phyloP scores from a whole-genome alignment of 2,888 invertebrate genomes.

The Ormyrus labotus region DNA sequence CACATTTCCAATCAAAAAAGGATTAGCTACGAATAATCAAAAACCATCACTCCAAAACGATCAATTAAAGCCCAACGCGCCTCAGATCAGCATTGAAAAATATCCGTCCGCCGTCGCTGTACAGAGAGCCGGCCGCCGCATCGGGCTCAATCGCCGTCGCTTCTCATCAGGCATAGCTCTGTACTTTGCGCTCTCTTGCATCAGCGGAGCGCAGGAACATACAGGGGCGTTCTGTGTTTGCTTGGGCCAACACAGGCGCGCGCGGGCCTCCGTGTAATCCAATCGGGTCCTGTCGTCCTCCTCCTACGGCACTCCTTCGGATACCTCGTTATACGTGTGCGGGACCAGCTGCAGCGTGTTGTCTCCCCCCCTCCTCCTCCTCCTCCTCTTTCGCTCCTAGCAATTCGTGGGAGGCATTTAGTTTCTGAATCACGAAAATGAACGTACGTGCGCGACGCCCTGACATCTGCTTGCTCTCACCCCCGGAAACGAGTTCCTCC shows the following conservation, averaged over 20 bases:
- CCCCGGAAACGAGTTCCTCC: background rate
- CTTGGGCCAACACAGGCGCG: constrained; percentile 1
- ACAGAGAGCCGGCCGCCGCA: background rate
- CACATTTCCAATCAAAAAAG: no score
- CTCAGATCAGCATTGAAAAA: no score
- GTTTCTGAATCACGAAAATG: constrained; percentile 16
- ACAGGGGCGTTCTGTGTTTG: background rate
- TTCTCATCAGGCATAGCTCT: background rate
- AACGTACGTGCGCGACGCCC: background rate
- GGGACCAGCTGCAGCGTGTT: background rate
- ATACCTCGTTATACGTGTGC: background rate
- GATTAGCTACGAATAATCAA: no score
- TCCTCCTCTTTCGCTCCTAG: no score
- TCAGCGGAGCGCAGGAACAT: background rate
- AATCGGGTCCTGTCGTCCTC: constrained; percentile 9
- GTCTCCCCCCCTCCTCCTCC: background rate
- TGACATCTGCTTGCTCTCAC: background rate
- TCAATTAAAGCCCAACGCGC: no score
- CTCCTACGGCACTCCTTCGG: background rate
- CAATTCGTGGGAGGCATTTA: background rate
- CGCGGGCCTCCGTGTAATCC: constrained; percentile 7
- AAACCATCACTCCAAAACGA: no score
- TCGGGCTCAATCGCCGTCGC: constrained; percentile 11
- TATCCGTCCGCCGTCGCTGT: background rate
- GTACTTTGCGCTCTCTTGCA: background rate